Base-by-base conservation (phyloP, 2,888 invertebrate species). In the Agonum fuliginosum region DNA sequence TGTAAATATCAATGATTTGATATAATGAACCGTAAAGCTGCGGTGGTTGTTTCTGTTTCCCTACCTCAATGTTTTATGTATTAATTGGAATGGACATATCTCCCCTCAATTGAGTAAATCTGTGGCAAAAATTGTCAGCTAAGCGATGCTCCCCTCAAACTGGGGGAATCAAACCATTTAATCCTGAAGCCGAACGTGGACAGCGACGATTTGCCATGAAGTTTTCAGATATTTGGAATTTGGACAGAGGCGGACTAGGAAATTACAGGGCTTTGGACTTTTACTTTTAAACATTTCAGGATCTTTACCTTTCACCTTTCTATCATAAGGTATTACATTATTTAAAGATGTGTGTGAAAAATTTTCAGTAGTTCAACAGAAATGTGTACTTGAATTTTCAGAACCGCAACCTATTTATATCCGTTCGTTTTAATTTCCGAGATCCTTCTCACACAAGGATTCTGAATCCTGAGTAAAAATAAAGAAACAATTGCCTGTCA, bases 61-160 rank as follows among this genome's bases (percentile, higher is more conserved):
- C 37, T 34, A 34, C 8, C 2, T 34, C 2, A 10, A 34, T 34
- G n/a, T 34, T 34, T 34, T 3, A n/a, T 37, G 54, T 54, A 54
- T 54, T 54, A 54, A 54, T 54, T 24, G 24, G n/a, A 54, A 54
- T 54, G 22, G 54, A 54, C 54, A 54, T 24, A 54, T 12, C 24
- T n/a, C 1, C 8, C 22, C 19, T 12, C 24, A 54, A 48, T 48
- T 19, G 3, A 48, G 20, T 20, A 48, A 20, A 62, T 58, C 58
- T 30, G 58, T 27, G 24, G 10, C 27, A 58, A 58, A 30, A 30
- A 30, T 14, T 8, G 58, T 27, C 58, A 12, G 51, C 51, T 51
- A 24, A 51, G 51, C 51, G 51, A 20, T 54, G 54, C 24, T 54
- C 12, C n/a, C 58, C 58, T 6, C 22, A 24, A 17, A 14, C 30